phyloP scores from a whole-genome alignment of 1,140 invertebrate species.

The Stegodyphus mimosarum region DNA sequence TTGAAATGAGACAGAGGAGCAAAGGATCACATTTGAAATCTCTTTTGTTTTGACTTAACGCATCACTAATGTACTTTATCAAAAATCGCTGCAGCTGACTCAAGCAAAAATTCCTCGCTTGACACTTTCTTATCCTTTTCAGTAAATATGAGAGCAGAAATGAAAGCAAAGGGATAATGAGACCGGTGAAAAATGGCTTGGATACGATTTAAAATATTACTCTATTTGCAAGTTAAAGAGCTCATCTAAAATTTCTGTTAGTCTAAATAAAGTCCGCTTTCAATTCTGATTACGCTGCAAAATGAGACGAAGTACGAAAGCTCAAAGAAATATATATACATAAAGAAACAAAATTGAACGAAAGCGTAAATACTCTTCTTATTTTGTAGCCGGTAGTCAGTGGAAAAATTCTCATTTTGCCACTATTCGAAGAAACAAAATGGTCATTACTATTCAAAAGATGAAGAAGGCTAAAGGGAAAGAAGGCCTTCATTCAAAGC shows the following conservation, averaged over 20 bases:
- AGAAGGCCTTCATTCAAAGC: slow-evolving; percentile 32
- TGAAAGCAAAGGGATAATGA: too few relatives aligned
- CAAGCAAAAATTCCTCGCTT: too few relatives aligned
- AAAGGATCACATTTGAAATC: too few relatives aligned
- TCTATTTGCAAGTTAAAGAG: slow-evolving; percentile 44
- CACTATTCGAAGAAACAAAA: slow-evolving; percentile 20
- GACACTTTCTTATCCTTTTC: too few relatives aligned
- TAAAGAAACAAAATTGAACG: not conserved
- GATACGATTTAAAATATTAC: slow-evolving; percentile 41
- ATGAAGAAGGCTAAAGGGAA: slow-evolving; percentile 12
- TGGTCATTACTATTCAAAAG: slow-evolving; percentile 55
- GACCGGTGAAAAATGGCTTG: not conserved
- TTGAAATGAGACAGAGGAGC: too few relatives aligned
- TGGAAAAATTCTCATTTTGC: not conserved
- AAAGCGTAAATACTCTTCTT: slow-evolving; percentile 46
- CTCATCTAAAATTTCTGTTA: not conserved
- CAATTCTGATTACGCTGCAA: slow-evolving; percentile 32
- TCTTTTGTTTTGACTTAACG: too few relatives aligned
- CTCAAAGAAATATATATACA: not conserved
- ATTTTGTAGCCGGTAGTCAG: slow-evolving; percentile 24
- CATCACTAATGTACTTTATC: too few relatives aligned
- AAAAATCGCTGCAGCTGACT: too few relatives aligned
- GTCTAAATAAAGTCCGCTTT: slow-evolving; percentile 20
- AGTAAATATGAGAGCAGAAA: too few relatives aligned
- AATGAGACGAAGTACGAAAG: not conserved